Conservation (phyloP, 1,140 invertebrate species). For the Lycorma delicatula region DNA sequence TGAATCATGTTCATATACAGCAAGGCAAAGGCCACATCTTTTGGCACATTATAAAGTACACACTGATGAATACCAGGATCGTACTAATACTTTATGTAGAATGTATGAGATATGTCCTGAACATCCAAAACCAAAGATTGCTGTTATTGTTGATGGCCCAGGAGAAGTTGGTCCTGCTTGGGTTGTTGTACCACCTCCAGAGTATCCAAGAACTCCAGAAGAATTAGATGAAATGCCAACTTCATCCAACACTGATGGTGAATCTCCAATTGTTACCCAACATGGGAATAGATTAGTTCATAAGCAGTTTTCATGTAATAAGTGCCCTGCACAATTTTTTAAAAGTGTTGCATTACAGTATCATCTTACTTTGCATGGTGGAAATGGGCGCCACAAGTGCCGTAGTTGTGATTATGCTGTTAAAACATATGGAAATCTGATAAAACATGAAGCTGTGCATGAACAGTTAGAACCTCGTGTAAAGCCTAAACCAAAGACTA, state of each 20-base stretch:
- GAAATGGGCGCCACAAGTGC: slow-evolving; percentile 61
- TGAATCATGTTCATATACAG: slow-evolving; percentile 67
- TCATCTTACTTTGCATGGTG: slow-evolving; percentile 61
- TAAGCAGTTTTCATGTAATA: slow-evolving; percentile 45
- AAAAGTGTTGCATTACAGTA: slow-evolving; percentile 60
- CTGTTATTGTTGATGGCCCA: slow-evolving; percentile 36
- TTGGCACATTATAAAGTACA: slow-evolving; percentile 69
- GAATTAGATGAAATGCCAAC: background rate
- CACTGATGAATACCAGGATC: slow-evolving; percentile 68
- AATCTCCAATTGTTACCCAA: background rate
- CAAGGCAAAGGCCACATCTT: slow-evolving; percentile 57
- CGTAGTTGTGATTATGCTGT: slow-evolving; percentile 76
- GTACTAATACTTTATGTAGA: slow-evolving; percentile 60
- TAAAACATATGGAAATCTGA: slow-evolving; percentile 65
- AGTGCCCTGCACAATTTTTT: slow-evolving; percentile 60
- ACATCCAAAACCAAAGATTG: slow-evolving; percentile 52
- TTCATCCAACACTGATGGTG: slow-evolving; percentile 1
- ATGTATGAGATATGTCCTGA: slow-evolving; percentile 51
- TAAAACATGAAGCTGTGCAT: slow-evolving; percentile 61
- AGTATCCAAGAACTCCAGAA: background rate
- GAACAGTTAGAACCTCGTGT: slow-evolving; percentile 22
- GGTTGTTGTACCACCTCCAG: slow-evolving; percentile 32
- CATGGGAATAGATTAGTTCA: slow-evolving; percentile 11
- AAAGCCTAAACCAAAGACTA: slow-evolving; percentile 20
- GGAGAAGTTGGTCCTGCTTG: slow-evolving; percentile 37